Percentiles rank a stretch among this genome's conserved stretches.
phyloP scores from a whole-genome alignment of 2,797 vertebrate species.

The Austrolebias charrua region DNA sequence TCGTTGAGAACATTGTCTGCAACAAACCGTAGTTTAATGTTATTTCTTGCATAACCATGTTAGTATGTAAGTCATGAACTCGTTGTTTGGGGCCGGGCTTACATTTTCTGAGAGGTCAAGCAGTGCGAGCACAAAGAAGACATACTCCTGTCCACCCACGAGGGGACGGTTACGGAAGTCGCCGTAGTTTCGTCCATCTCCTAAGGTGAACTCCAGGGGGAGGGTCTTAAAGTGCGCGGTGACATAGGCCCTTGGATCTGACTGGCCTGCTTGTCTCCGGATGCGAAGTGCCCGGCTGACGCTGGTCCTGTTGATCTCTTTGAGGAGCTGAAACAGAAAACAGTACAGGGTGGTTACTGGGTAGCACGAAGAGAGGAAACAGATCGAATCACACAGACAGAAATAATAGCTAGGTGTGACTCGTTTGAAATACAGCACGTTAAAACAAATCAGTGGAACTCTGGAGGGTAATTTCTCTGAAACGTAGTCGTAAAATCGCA shows the following conservation, averaged over 20 bases:
- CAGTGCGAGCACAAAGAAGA: constrained; percentile 95
- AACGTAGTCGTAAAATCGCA: background rate
- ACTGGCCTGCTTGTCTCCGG: constrained; percentile 83
- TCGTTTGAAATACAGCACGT: constrained; percentile 5
- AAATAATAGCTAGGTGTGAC: background rate
- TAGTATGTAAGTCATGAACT: too few species aligned
- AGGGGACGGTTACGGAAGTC: constrained; percentile 94
- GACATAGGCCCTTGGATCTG: constrained; percentile 91
- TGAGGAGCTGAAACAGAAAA: constrained; percentile 82
- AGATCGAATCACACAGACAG: background rate
- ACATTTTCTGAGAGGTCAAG: constrained; percentile 96
- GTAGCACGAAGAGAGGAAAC: background rate
- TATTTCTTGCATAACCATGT: background rate
- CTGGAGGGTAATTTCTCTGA: background rate
- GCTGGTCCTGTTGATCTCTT: constrained; percentile 91
- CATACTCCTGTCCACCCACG: constrained; percentile 95
- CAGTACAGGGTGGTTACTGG: background rate
- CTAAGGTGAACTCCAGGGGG: constrained; percentile 93
- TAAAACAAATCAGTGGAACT: constrained; percentile 18
- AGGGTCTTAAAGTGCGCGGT: constrained; percentile 94
- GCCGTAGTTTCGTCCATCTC: constrained; percentile 90
- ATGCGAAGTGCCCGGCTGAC: constrained; percentile 87
- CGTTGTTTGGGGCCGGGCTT: constrained; percentile 63
- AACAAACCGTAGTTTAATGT: constrained; percentile 9
- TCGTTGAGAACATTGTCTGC: constrained; percentile 95